Conservation (phyloP, 2,888 invertebrate genomes). For the Nymphalis urticae region DNA sequence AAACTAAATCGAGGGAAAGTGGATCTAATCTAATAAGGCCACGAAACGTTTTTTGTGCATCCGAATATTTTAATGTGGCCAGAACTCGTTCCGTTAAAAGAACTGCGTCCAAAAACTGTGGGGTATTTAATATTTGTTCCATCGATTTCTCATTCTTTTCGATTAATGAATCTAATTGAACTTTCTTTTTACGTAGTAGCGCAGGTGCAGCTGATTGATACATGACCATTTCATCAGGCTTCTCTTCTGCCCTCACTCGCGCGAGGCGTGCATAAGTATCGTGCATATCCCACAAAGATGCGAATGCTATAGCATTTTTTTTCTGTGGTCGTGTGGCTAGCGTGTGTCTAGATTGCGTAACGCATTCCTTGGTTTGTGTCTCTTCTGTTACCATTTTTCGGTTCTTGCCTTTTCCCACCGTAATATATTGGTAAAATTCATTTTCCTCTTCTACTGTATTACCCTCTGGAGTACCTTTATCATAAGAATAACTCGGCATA, state of each 20-base stretch:
- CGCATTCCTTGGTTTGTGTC: slow-evolving; percentile 84
- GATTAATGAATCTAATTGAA: slow-evolving; percentile 30
- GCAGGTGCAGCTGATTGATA: slow-evolving; percentile 64
- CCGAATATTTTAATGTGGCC: slow-evolving; percentile 84
- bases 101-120: slow-evolving; percentile 83
- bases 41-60: slow-evolving; percentile 86
- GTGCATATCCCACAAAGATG: slow-evolving; percentile 89
- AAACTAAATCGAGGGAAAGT: slow-evolving; percentile 83
- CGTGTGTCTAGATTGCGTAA: slow-evolving; percentile 85
- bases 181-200: slow-evolving; percentile 59
- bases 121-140: slow-evolving; percentile 54
- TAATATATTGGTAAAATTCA: slow-evolving; percentile 84
- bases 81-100: slow-evolving; percentile 87
- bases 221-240: slow-evolving; percentile 74
- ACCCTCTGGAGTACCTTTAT: slow-evolving; percentile 82
- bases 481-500: slow-evolving; percentile 83
- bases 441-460: slow-evolving; percentile 82
- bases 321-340: slow-evolving; percentile 79
- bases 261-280: slow-evolving; percentile 83
- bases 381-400: slow-evolving; percentile 85
- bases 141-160: slow-evolving; percentile 51
- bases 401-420: slow-evolving; percentile 84
- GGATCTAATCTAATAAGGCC: slow-evolving; percentile 84
- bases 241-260: slow-evolving; percentile 50
- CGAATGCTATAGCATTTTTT: slow-evolving; percentile 83